Evolutionary conservation across 2,797 vertebrate genomes (phyloP).

Genomic region (Trematomus bernacchii): DNA sequence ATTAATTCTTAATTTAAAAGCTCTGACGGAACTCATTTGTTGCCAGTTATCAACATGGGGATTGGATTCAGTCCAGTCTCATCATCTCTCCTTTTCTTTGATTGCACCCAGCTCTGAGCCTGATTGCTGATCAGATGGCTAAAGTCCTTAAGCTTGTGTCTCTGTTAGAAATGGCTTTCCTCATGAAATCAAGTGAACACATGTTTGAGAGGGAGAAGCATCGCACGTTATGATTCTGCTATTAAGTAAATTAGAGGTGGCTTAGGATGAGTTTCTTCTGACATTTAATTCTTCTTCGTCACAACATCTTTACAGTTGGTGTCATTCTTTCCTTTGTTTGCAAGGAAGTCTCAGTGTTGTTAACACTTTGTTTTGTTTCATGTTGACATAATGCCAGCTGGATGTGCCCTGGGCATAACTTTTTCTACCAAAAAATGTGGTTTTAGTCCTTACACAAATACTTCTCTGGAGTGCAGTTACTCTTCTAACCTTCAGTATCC

Average conservation of each 20-base stretch:
- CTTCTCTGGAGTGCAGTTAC: conserved; percentile 18
- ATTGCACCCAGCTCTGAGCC: conserved; percentile 57
- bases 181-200: conserved; percentile 63
- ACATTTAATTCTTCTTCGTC: not conserved
- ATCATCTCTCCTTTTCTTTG: conserved; percentile 67
- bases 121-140: conserved; percentile 65
- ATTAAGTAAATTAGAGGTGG: conserved; percentile 37
- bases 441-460: conserved; percentile 27
- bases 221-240: conserved; percentile 34
- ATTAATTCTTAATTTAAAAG: conserved; percentile 60
- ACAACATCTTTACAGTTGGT: conserved; percentile 5
- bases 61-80: conserved; percentile 70
- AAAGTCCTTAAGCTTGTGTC: conserved; percentile 40
- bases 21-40: conserved; percentile 66
- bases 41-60: conserved; percentile 71
- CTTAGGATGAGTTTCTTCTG: not conserved
- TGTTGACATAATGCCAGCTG: conserved; percentile 39
- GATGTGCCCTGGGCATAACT: conserved; percentile 12
- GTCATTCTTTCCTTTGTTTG: not conserved
- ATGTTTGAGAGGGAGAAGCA: conserved; percentile 54
- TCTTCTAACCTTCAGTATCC: conserved; percentile 36
- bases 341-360: conserved; percentile 6
- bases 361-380: conserved; percentile 38
- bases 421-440: conserved; percentile 13
- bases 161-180: conserved; percentile 55